Conservation (phyloP, 1,140 invertebrate species). For the Hyphantria cunea region DNA sequence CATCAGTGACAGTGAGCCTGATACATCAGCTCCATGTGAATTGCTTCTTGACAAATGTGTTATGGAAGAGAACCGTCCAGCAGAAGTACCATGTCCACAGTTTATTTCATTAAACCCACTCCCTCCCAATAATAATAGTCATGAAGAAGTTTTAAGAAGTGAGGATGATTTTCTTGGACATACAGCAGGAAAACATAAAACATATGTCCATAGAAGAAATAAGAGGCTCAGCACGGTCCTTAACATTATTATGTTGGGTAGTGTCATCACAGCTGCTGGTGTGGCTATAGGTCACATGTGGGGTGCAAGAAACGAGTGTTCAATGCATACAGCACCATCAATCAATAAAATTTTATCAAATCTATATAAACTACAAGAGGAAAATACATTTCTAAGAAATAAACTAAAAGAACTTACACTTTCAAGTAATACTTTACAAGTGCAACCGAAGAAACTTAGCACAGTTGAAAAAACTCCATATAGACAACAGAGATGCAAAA, state of each 20-base stretch:
- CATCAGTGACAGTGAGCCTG: slow-evolving; percentile 73
- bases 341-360: slow-evolving; percentile 77
- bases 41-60: slow-evolving; percentile 40
- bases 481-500: slow-evolving; percentile 63
- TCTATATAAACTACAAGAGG: slow-evolving; percentile 77
- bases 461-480: slow-evolving; percentile 41
- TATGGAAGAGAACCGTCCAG: slow-evolving; percentile 45
- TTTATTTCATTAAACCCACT: slow-evolving; percentile 42
- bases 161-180: slow-evolving; percentile 59
- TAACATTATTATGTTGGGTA: slow-evolving; percentile 74
- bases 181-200: slow-evolving; percentile 63
- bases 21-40: slow-evolving; percentile 50
- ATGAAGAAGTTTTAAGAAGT: slow-evolving; percentile 42
- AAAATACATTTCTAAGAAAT: slow-evolving; percentile 72
- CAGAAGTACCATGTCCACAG: slow-evolving; percentile 43
- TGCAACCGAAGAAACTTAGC: slow-evolving; percentile 41
- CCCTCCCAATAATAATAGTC: slow-evolving; percentile 36
- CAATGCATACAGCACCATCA: slow-evolving; percentile 56
- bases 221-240: slow-evolving; percentile 74
- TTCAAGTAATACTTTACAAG: slow-evolving; percentile 42
- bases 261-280: slow-evolving; percentile 73
- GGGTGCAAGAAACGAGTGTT: slow-evolving; percentile 75
- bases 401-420: slow-evolving; percentile 70
- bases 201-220: slow-evolving; percentile 77
- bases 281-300: slow-evolving; percentile 79